Percentiles rank a stretch among this genome's conserved stretches.
phyloP scores from a whole-genome alignment of 2,888 invertebrate species.

The Trachelus tabidus region DNA sequence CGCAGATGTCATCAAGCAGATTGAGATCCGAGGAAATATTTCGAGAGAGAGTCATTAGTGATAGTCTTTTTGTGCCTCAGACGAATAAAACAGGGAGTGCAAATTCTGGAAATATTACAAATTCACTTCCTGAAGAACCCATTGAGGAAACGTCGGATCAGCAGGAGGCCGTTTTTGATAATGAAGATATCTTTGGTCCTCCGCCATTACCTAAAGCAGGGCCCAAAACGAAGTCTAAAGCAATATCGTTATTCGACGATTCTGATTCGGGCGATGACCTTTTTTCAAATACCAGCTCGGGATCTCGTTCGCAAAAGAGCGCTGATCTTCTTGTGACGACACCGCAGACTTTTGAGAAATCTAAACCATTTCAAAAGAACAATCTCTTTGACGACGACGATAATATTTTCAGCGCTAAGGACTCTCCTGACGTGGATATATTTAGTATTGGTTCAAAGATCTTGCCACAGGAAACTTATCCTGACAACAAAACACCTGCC shows the following conservation, averaged over 20 bases:
- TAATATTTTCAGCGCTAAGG: constrained; percentile 40
- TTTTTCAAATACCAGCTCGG: constrained; percentile 55
- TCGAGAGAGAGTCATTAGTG: constrained; percentile 49
- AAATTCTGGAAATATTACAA: constrained; percentile 19
- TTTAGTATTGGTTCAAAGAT: constrained; percentile 34
- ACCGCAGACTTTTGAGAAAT: constrained; percentile 35
- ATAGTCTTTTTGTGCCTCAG: constrained; percentile 45
- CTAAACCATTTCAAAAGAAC: constrained; percentile 31
- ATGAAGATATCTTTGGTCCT: constrained; percentile 55
- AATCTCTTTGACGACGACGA: constrained; percentile 52
- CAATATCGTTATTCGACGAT: constrained; percentile 55
- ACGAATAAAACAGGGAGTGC: constrained; percentile 26
- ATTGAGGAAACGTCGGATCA: constrained; percentile 8
- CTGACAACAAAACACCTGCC: not conserved
- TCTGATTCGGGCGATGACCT: constrained; percentile 60
- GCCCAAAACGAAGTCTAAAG: constrained; percentile 49
- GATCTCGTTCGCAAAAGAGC: constrained; percentile 52
- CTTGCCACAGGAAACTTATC: not conserved
- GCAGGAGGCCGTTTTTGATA: constrained; percentile 45
- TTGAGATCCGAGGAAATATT: constrained; percentile 54
- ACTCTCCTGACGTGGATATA: constrained; percentile 50
- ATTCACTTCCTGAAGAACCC: constrained; percentile 11
- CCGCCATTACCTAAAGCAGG: constrained; percentile 54
- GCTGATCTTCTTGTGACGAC: constrained; percentile 40
- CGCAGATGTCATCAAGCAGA: constrained; percentile 51